Percentiles rank a stretch among this genome's conserved stretches.
Evolutionary conservation across 1,140 invertebrate genomes (phyloP).

Genomic region (Brachionus koreanus): DNA sequence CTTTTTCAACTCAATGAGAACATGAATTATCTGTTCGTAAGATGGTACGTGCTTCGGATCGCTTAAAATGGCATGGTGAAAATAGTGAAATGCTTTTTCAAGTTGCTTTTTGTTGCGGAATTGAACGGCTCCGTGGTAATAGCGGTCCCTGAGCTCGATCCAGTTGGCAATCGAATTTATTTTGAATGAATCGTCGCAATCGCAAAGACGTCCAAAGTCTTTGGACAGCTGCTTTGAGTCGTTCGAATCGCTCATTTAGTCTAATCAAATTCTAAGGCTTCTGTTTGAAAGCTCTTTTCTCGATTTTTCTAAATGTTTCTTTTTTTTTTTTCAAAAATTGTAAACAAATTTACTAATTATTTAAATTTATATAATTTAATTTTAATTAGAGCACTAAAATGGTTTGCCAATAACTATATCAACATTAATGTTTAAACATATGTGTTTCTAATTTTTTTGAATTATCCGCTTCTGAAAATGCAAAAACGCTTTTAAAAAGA

Average conservation of each 20-base stretch:
- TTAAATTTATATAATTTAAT: not conserved
- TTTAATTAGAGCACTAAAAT: not conserved
- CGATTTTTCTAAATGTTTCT: not conserved
- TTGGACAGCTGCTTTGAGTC: slow-evolving; percentile 6
- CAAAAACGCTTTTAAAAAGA: slow-evolving; percentile 6
- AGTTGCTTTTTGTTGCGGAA: not conserved
- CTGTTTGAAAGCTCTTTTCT: not conserved
- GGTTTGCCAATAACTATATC: not conserved
- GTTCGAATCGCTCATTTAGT: slow-evolving; percentile 9
- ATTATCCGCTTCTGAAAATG: slow-evolving; percentile 3
- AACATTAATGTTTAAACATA: not conserved
- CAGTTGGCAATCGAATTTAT: slow-evolving; percentile 29
- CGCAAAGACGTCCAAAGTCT: not conserved
- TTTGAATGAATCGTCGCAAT: not conserved
- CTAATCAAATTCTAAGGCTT: not conserved
- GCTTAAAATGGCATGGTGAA: slow-evolving; percentile 27
- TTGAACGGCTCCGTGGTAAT: slow-evolving; percentile 12
- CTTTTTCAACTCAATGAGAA: slow-evolving; percentile 23
- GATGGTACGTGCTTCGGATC: slow-evolving; percentile 22
- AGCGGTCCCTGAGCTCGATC: not conserved
- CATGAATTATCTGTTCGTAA: slow-evolving; percentile 4
- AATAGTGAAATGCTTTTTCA: slow-evolving; percentile 32
- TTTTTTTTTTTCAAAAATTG: not conserved
- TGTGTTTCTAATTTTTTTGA: not conserved
- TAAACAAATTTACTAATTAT: not conserved